A percentile compares a stretch with the other conserved stretches of the same genome.
These are phyloP conservation scores for Neotoxoptera formosana DNA, from an alignment of 1,140 invertebrate genomes.

Conservation along the genomic window DNA sequence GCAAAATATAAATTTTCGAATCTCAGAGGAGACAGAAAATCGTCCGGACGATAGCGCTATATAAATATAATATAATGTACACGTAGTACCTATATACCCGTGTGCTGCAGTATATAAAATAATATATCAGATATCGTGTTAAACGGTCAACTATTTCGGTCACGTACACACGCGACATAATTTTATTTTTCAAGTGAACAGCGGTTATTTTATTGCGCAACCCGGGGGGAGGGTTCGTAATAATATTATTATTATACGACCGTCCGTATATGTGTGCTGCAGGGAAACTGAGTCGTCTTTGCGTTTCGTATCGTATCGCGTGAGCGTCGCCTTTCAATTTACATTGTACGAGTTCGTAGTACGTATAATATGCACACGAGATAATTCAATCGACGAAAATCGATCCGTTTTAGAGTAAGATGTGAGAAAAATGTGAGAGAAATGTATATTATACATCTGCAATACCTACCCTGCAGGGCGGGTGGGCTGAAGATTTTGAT, in stretches of 20 bases:
- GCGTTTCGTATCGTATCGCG: background rate
- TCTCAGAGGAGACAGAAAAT: background rate
- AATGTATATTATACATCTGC: background rate
- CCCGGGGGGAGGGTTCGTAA: background rate
- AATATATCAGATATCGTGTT: slow-evolving; percentile 9
- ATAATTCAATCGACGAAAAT: background rate
- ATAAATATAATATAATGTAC: background rate
- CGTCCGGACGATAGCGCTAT: too few relatives aligned
- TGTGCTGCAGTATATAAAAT: background rate
- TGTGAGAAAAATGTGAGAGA: too few relatives aligned
- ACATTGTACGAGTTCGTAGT: background rate
- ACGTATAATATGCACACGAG: background rate
- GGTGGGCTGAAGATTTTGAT: too few relatives aligned
- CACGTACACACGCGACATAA: background rate
- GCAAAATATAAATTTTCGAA: background rate
- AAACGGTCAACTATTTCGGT: background rate
- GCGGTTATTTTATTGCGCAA: slow-evolving; percentile 11
- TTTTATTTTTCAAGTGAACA: slow-evolving; percentile 23
- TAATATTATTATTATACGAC: background rate
- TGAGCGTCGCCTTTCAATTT: background rate
- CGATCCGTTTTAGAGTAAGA: background rate
- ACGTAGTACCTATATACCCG: background rate
- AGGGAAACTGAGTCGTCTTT: background rate
- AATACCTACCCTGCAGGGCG: background rate
- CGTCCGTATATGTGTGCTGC: background rate